Evolutionary conservation across 1,140 invertebrate genomes (phyloP).

Genomic region (Cotesia glomerata): DNA sequence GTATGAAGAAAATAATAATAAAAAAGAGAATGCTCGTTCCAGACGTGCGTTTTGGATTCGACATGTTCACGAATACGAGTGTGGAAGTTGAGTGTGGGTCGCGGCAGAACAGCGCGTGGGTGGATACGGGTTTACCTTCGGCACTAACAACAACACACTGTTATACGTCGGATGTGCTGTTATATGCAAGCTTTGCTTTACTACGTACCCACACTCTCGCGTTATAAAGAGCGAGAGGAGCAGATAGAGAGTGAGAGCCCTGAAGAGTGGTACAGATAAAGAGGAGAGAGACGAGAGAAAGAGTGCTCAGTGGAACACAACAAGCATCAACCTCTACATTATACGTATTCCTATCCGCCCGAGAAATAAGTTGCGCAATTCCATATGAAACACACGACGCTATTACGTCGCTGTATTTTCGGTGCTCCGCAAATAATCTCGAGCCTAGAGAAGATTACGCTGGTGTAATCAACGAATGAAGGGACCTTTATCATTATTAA

Average conservation of each 20-base stretch:
- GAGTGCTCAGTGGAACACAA: no score
- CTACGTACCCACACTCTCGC: neutral
- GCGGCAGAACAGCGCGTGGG: neutral
- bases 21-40: constrained; percentile 4
- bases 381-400: neutral
- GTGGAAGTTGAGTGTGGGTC: neutral
- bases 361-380: constrained; percentile 12
- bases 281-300: no score
- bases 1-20: neutral
- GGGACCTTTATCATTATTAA: neutral
- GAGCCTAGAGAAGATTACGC: neutral
- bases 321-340: no score
- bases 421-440: neutral
- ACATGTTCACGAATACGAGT: neutral
- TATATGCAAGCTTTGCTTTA: no score
- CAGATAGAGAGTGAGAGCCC: neutral
- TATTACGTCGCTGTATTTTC: constrained; percentile 1
- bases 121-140: neutral
- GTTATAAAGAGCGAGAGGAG: neutral
- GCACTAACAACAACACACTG: neutral
- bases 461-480: neutral
- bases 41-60: constrained; percentile 7
- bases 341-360: neutral
- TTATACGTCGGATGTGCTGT: no score
- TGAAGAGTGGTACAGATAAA: neutral